Evolutionary conservation across 2,797 vertebrate species (phyloP), one percentile per base, ranked within the genome.

Genomic region (Poecilia picta): DNA sequence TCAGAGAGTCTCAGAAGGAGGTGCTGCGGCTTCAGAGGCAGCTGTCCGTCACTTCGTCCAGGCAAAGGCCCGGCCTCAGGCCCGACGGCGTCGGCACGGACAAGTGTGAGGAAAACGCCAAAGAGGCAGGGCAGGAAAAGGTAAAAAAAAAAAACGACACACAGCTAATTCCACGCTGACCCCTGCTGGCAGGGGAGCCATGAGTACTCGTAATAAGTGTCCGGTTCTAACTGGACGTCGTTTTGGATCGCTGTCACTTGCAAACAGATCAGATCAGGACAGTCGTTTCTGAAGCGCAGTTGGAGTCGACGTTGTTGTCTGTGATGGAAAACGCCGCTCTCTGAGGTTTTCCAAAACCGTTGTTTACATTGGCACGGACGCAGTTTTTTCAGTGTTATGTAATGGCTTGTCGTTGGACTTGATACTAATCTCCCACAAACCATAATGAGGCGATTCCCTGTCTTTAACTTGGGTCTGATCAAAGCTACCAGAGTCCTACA

Each of bases 21-120:
- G 98, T 99, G 62, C 77, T 99, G 80, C 95, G 98, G 73, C 95
- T 99, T 77, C 98, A 99, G 95, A 95, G 97, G 75, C 98, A 99
- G 94, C 97, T 99, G 0, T 97, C 98, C 0, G 93, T 99, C 92
- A 93, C 93, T 64, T 95, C 95, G 5, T 87, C 85, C 76, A 89
- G 78, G 53, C 93, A 91, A 72, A 88, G 87, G 31, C 82, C 80
- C 41, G 15, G 68, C 83, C 77, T 80, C 3, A 89, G 74, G 68
- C 81, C 85, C 0, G 78, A 85, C 46, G 80, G 76, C 1, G 8
- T 33, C 0, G 79, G 77, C 72, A 49, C 78, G 4, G 80, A 89
- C 33, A 85, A 55, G 47, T 66, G 72, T 75, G 81, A 57, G 71
- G 77, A 82, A n/a, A 82, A 70, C 57, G 66, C 76, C 59, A 77